Evolutionary conservation across 2,113 vertebrate genomes (phyloP).

Genomic region (Myiozetetes cayanensis): DNA sequence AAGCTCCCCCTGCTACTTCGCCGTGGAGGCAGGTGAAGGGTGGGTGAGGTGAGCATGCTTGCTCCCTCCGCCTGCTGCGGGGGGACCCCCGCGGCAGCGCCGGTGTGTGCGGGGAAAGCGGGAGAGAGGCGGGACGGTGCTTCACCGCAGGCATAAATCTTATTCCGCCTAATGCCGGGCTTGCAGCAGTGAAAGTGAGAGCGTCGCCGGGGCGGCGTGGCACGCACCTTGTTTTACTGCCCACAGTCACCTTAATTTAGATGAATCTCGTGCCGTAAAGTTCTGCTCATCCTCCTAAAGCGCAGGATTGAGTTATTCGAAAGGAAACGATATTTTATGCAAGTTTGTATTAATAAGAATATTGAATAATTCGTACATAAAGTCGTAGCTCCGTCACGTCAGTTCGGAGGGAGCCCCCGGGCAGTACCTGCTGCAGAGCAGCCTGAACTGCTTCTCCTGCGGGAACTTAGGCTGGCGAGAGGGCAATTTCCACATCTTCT

Average conservation of each 20-base stretch:
- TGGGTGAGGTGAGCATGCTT: too few relatives aligned
- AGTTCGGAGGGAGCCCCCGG: neutral
- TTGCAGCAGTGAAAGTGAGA: neutral
- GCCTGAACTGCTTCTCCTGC: neutral
- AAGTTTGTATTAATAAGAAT: neutral
- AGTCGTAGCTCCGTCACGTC: neutral
- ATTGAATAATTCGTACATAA: neutral
- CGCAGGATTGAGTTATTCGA: neutral
- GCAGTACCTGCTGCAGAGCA: neutral
- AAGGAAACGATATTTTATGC: neutral
- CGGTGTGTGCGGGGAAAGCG: neutral
- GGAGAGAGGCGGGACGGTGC: neutral
- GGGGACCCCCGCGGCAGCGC: neutral
- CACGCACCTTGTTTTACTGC: neutral
- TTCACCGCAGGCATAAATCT: constrained; percentile 25
- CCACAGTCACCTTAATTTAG: neutral
- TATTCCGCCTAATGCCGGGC: neutral
- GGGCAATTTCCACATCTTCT: rapidly evolving
- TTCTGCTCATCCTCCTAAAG: neutral
- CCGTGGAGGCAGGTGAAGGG: neutral
- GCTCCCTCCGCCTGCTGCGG: neutral
- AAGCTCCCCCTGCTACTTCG: neutral
- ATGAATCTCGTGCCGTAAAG: neutral
- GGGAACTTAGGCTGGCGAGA: neutral
- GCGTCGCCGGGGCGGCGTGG: neutral